Base-by-base conservation (phyloP, 2,113 vertebrate genomes). In the Xyrauchen texanus region DNA sequence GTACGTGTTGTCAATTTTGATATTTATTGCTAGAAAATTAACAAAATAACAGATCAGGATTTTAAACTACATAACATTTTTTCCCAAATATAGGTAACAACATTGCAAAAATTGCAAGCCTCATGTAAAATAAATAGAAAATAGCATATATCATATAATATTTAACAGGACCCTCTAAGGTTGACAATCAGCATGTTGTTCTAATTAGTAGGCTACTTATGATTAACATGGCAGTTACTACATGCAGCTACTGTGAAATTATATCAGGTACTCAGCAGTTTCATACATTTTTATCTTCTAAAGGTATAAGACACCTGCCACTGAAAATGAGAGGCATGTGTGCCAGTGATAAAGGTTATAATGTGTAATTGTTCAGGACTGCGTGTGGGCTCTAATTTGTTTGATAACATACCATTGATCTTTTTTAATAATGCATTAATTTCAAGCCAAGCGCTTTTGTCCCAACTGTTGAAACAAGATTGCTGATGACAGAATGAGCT, bases 401-500 rank as follows among this genome's bases (percentile, higher is more conserved):
- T 16, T 60, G 70, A 8, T 72, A 72, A 71, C 44, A 8, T 58
- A n/a, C 53, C 8, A 15, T 12, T 57, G 68, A 58, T 71, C 34
- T 44, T 13, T 57, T 58, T 71, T 71, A 57, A 58, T 71, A 11
- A 53, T 62, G 13, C 44, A 71, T 57, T 69, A 6, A 68, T 73
- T 80, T 72, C 11, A 47, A 79, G 65, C 10, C 4, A 5, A 74
- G 21, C 34, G n/a, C 34, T 69, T 77, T 83, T 75, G 51, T 83
- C 76, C 60, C 53, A 79, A 77, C 61, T 71, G 66, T 61, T 55
- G 51, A 70, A 80, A 76, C 65, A 63, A 77, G 70, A 57, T 65
- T 55, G 49, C 73, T 77, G 72, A 77, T 80, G 63, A 80, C 69
- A 73, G 77, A 83, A 77, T 83, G 78, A 77, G 61, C 45, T 68